Evolutionary conservation across 2,113 vertebrate species (phyloP).

Genomic region (Larimichthys polyactis): DNA sequence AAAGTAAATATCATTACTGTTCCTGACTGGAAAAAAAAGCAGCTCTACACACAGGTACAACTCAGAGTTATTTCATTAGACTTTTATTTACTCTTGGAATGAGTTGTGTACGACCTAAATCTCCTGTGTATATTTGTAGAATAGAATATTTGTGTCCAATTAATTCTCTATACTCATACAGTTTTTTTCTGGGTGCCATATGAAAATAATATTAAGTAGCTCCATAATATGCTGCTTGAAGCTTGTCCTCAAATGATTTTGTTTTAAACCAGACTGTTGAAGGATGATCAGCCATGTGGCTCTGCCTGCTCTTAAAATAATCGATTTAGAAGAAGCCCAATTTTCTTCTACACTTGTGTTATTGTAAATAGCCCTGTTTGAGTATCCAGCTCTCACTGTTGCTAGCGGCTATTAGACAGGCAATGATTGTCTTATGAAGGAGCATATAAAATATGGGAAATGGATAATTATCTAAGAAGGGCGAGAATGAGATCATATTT

Average conservation of each 20-base stretch:
- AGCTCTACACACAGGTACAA: neutral
- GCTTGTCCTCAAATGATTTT: constrained; percentile 24
- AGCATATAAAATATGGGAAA: constrained; percentile 15
- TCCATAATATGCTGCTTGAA: constrained; percentile 36
- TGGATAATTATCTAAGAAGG: constrained; percentile 33
- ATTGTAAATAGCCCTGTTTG: constrained; percentile 33
- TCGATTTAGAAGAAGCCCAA: constrained; percentile 34
- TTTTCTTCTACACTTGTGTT: neutral
- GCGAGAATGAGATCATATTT: constrained; percentile 20
- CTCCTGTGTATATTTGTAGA: neutral
- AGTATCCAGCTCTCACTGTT: neutral
- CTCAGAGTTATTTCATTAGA: neutral
- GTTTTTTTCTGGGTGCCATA: constrained; percentile 1
- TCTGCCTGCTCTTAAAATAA: constrained; percentile 23
- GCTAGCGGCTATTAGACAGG: constrained; percentile 8
- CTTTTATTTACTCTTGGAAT: constrained; percentile 16
- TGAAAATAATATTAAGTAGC: constrained; percentile 14
- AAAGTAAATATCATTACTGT: constrained; percentile 16
- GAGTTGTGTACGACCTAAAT: neutral
- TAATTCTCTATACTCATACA: neutral
- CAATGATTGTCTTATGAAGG: constrained; percentile 5
- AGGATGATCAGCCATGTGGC: constrained; percentile 19
- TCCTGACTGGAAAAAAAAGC: neutral
- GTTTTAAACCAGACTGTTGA: constrained; percentile 19
- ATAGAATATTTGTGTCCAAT: constrained; percentile 6